These are phyloP conservation scores for Mirounga angustirostris DNA, from an alignment of 2,113 vertebrate species.

Conservation along the genomic window DNA sequence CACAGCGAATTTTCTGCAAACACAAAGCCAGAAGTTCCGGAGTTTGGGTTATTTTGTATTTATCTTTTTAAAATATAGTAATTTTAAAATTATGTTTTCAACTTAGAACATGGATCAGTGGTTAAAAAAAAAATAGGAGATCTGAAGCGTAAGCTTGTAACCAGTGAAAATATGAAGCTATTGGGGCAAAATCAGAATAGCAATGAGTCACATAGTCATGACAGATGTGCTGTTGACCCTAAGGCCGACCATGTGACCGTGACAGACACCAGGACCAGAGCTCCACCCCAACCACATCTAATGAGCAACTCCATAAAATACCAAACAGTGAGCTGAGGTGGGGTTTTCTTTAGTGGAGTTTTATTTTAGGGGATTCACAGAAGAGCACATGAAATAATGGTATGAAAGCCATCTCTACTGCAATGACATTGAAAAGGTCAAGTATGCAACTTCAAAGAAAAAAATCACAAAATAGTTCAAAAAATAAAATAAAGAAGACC, in stretches of 20 bases:
- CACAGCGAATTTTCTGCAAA: constrained; percentile 7
- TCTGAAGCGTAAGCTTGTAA: background rate
- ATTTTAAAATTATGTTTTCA: constrained; percentile 62
- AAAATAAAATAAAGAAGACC: constrained; percentile 18
- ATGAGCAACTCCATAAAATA: background rate
- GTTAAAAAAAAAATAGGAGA: constrained; percentile 31
- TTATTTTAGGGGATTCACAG: background rate
- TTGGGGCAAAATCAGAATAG: constrained; percentile 3
- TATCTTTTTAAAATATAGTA: constrained; percentile 44
- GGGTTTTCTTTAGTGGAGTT: background rate
- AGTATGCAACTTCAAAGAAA: constrained; percentile 14
- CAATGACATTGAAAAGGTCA: background rate
- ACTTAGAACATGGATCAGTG: background rate
- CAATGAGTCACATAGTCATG: background rate
- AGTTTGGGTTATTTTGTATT: constrained; percentile 53
- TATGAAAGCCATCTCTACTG: background rate
- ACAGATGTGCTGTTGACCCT: background rate
- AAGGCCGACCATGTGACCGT: background rate
- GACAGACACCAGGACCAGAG: background rate
- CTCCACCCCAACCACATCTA: background rate
- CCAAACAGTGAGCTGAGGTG: background rate
- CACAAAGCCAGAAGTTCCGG: constrained; percentile 51
- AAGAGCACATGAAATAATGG: background rate
- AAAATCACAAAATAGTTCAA: constrained; percentile 30
- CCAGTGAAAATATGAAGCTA: background rate